Conservation (phyloP, 2,113 vertebrate genomes). For the Lepus timidus region DNA sequence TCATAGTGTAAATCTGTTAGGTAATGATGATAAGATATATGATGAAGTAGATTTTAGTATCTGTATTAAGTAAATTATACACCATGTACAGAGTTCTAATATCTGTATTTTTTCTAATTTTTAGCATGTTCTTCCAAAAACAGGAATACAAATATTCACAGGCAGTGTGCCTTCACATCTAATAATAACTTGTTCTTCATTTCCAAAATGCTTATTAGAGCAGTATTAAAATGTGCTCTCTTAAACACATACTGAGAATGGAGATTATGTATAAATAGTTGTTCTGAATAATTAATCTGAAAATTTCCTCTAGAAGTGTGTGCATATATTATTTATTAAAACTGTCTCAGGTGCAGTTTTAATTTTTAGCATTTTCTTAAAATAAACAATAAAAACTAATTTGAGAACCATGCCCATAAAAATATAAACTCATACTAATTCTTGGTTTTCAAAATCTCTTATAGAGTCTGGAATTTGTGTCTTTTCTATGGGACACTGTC, state of each 20-base stretch:
- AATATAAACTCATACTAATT: neutral
- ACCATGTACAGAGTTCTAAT: slow-evolving; percentile 47
- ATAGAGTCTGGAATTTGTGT: neutral
- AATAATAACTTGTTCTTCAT: slow-evolving; percentile 72
- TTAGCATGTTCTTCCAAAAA: slow-evolving; percentile 53
- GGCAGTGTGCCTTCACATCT: slow-evolving; percentile 46
- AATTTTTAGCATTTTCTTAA: slow-evolving; percentile 63
- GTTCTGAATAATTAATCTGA: slow-evolving; percentile 76
- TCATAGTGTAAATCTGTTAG: neutral
- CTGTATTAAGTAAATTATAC: slow-evolving; percentile 14
- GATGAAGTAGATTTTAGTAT: neutral
- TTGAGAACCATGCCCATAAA: neutral
- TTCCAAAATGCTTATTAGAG: slow-evolving; percentile 61
- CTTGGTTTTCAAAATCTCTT: slow-evolving; percentile 21
- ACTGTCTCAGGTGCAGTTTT: slow-evolving; percentile 63
- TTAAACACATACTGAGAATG: slow-evolving; percentile 66
- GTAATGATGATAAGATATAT: slow-evolving; percentile 23
- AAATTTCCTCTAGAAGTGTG: slow-evolving; percentile 59
- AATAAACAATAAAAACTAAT: slow-evolving; percentile 47
- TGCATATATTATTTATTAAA: slow-evolving; percentile 75
- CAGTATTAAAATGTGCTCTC: slow-evolving; percentile 57
- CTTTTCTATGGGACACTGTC: neutral
- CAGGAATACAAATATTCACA: slow-evolving; percentile 48
- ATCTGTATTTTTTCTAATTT: slow-evolving; percentile 46
- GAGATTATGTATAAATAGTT: slow-evolving; percentile 71